Evolutionary conservation across 2,797 vertebrate species (phyloP), one percentile per base, ranked within the genome.

Genomic region (Rhinophrynus dorsalis): DNA sequence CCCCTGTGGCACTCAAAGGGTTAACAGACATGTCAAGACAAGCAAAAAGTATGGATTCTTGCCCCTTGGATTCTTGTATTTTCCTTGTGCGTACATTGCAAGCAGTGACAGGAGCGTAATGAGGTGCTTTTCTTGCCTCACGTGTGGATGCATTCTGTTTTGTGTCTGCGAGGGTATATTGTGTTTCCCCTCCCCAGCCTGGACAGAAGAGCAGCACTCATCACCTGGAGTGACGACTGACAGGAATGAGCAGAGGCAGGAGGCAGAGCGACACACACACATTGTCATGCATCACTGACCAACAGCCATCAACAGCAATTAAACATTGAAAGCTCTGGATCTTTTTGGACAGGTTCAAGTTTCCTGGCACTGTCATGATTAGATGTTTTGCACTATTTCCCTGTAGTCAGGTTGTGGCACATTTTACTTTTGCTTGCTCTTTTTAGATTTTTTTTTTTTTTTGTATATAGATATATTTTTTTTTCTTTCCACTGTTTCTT

Each of bases 151-250:
- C n/a, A n/a, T n/a, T n/a, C 4, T 44, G 30, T 76, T 78, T 64
- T 75, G 76, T 75, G 59, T 83, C 75, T 66, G 17, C 37, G 57
- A 80, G 58, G 76, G 71, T 27, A 24, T 18, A 54, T 29, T 70
- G 18, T 12, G 3, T 48, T 17, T 10, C 7, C 11, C 24, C 51
- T 68, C 75, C 58, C 72, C 78, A 44, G 40, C 66, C 45, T 68
- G 75, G 81, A 78, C 78, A 68, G 51, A 81, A 79, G 52, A 77
- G 68, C 74, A n/a, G 27, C 74, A 78, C 68, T 84, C 82, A 75
- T 91, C 90, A 92, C 88, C 87, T 90, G 90, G 86, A 92, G 89
- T 91, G 89, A 90, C 87, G 80, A 81, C 87, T 90, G 90, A 91
- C 91, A 90, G 88, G 77, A 83, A 90, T 85, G 82, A 84, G 77